Evolutionary conservation across 2,888 invertebrate genomes (phyloP), one percentile per base, ranked within the genome.

Genomic region (Sceliomorpha sp.): DNA sequence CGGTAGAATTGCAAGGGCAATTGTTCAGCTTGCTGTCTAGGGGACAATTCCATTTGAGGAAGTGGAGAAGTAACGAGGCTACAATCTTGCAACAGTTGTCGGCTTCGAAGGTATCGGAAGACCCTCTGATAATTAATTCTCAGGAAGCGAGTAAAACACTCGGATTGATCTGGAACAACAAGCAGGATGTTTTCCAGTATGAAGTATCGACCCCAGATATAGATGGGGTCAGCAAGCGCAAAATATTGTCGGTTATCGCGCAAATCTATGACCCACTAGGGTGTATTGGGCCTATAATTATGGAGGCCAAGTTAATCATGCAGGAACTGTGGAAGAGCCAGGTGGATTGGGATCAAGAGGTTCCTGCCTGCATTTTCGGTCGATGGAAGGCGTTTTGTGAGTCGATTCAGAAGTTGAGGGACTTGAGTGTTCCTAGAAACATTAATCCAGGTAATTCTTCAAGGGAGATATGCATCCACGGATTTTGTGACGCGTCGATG

Each of bases 251-350:
- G 0, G 50, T 37, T 5, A 66, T 70, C 12, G 56, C 62, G 3
- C 67, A 59, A 27, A 44, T 72, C 0, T 72, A 60, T 27, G 72
- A 74, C 24, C 63, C 72, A 0, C 31, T 66, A 8, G 66, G 70
- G 0, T 29, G 59, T 0, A 14, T 70, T 1, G 36, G 56, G 4
- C 74, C 70, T 10, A 13, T 72, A 2, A 20, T 68, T 0, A 59
- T 70, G 1, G 50, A 20, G 8, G 71, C 60, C 3, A 58, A 72
- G 10, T n/a, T 70, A 6, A 47, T 70, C 10, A 48, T 70, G 32
- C 59, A 64, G 42, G 9, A 27, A 29, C 13, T 15, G 13, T 36
- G 15, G 36, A 36, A 14, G 8, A 8, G n/a, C n/a, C n/a, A n/a
- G n/a, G n/a, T n/a, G n/a, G n/a, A n/a, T n/a, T n/a, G n/a, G n/a